A percentile compares a stretch with the other conserved stretches of the same genome.
Conservation (phyloP, 2,113 vertebrate genomes). For the Chloropsis cyanopogon region DNA sequence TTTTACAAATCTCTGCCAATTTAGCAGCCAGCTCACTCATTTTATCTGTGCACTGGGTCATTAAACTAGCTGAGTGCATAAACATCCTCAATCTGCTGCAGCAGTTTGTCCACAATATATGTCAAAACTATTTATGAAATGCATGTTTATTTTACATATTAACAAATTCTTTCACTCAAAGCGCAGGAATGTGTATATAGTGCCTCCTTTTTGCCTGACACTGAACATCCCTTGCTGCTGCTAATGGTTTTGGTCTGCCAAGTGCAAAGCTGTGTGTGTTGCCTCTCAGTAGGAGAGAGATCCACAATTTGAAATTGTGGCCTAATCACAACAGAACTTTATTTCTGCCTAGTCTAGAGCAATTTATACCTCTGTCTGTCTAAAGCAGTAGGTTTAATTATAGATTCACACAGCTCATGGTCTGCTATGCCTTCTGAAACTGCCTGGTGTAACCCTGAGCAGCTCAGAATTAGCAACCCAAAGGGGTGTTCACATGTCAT, state of each 20-base stretch:
- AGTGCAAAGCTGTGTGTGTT: background rate
- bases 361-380: background rate
- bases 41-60: background rate
- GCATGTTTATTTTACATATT: background rate
- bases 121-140: conserved; percentile 27
- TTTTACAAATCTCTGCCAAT: background rate
- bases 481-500: background rate
- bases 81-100: background rate
- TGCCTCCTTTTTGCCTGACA: background rate
- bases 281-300: background rate
- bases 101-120: background rate
- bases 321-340: background rate
- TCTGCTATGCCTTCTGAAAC: background rate
- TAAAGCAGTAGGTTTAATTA: background rate
- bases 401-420: background rate
- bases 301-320: background rate
- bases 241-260: background rate
- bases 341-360: background rate
- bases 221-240: background rate
- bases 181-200: background rate
- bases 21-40: background rate
- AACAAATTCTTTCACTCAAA: background rate
- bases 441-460: background rate
- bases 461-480: background rate
- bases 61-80: background rate